Evolutionary conservation across 2,888 invertebrate genomes (phyloP), one percentile per base, ranked within the genome.

Genomic region (Lasioglossum malachurum): DNA sequence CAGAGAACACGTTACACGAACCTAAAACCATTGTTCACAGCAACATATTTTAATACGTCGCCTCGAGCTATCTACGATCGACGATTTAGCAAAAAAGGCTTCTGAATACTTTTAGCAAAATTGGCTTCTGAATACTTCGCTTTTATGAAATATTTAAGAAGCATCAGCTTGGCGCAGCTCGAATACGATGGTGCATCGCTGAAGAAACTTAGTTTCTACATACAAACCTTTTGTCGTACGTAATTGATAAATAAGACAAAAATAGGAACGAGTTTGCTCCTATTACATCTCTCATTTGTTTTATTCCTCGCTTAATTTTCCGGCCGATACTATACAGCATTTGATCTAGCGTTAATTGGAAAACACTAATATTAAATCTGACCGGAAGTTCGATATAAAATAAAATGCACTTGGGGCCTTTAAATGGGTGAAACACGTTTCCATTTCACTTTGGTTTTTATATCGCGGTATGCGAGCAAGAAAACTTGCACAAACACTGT

Each of bases 21-120:
- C 46, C 16, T 82, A 46, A 83, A 82, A 79, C 73, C 71, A 57
- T 35, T 27, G 35, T 77, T 46, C 46, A 23, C 27, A 75, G 41
- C 27, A 69, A 88, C 86, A 87, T 83, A 84, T 86, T 88, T 86
- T 80, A 85, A 72, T 49, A 46, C 31, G 49, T 10, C 23, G 46
- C 75, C 72, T n/a, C 60, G 27, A 44, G 75, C 44, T 23, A 35
- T 44, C 16, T 19, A 2, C 41, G 64, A 75, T 74, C 80, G 46
- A 64, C 38, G 46, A 60, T 79, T 73, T 57, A 19, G 49, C 41
- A 79, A 78, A 79, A 74, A 79, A 74, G 46, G n/a, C 38, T 38
- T 19, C 27, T 23, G 78, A 57, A 46, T 72, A 31, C 41, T 72
- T 69, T 35, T 35, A 35, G 35, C 35, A 35, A 38, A 46, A n/a